These are phyloP conservation scores for Dugesia japonica DNA, from an alignment of 2,888 invertebrate genomes.

Conservation along the genomic window DNA sequence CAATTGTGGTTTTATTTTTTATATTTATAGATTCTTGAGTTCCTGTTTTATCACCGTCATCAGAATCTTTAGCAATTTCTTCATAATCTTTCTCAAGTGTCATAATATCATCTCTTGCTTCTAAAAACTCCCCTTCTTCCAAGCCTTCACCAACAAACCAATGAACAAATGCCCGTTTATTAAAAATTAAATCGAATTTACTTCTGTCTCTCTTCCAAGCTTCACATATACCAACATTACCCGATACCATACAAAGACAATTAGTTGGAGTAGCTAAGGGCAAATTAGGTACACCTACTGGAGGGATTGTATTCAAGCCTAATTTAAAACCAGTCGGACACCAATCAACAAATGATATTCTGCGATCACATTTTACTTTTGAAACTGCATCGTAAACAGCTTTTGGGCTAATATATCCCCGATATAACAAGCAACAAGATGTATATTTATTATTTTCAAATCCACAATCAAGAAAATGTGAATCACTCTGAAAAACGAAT, in stretches of 20 bases:
- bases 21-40: neutral
- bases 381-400: conserved; percentile 29
- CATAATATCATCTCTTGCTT: conserved; percentile 66
- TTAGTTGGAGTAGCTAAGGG: conserved; percentile 57
- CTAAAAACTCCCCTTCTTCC: conserved; percentile 67
- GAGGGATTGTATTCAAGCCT: conserved; percentile 31
- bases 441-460: conserved; percentile 32
- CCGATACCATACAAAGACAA: conserved; percentile 70
- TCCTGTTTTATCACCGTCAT: neutral
- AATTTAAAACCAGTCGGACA: conserved; percentile 34
- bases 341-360: conserved; percentile 33
- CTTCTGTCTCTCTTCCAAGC: conserved; percentile 65
- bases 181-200: conserved; percentile 59
- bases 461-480: conserved; percentile 32
- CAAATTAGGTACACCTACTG: conserved; percentile 42
- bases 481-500: conserved; percentile 11
- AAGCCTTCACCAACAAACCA: conserved; percentile 69
- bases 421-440: conserved; percentile 32
- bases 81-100: conserved; percentile 49
- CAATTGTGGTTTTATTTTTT: neutral
- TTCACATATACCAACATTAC: conserved; percentile 74
- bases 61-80: conserved; percentile 45
- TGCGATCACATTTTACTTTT: conserved; percentile 30
- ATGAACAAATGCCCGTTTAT: conserved; percentile 70
- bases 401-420: conserved; percentile 28